These are phyloP conservation scores for Pogonognathellus flavescens DNA, from an alignment of 1,140 invertebrate species.

Conservation along the genomic window DNA sequence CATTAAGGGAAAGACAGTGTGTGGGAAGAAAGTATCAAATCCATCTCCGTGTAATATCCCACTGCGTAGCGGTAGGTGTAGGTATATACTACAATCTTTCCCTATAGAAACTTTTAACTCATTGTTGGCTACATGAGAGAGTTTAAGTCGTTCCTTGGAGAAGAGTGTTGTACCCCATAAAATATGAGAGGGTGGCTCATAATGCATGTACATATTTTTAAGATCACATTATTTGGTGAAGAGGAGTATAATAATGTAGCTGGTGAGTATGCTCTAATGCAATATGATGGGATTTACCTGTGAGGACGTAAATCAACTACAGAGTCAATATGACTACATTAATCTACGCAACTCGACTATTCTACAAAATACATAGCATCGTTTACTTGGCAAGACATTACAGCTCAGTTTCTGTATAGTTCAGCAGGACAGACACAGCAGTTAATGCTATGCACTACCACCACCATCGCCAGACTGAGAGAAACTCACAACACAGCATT, in stretches of 20 bases:
- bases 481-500: slow-evolving; percentile 42
- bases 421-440: background rate
- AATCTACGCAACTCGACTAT: background rate
- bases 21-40: slow-evolving; percentile 18
- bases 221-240: slow-evolving; percentile 49
- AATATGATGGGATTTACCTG: slow-evolving; percentile 54
- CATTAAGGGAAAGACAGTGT: slow-evolving; percentile 1
- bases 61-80: too few relatives aligned
- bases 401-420: background rate
- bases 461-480: background rate
- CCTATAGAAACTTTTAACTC: background rate
- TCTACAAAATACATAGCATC: background rate
- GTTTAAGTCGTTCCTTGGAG: background rate
- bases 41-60: background rate
- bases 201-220: slow-evolving; percentile 48
- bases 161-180: background rate
- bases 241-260: slow-evolving; percentile 23
- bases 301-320: slow-evolving; percentile 42
- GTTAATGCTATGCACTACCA: slow-evolving; percentile 23
- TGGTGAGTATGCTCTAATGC: slow-evolving; percentile 25
- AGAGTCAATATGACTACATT: slow-evolving; percentile 50
- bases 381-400: background rate
- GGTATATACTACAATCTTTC: slow-evolving; percentile 20
- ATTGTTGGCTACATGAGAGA: background rate
- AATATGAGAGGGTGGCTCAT: slow-evolving; percentile 23